phyloP scores from a whole-genome alignment of 2,888 invertebrate genomes.

The Craniophora ligustri region DNA sequence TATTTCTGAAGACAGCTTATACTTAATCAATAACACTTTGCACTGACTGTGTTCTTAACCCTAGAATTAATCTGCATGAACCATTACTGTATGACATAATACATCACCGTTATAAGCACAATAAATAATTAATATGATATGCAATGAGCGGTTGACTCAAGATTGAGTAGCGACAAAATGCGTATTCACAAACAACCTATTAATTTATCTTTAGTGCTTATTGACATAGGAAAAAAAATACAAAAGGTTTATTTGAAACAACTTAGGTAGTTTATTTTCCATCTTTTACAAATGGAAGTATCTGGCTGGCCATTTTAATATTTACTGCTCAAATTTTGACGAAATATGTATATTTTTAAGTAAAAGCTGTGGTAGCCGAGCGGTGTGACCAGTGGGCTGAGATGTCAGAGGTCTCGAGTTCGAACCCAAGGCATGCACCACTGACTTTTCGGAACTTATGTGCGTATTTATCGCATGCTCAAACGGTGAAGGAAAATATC shows the following conservation, averaged over 20 bases:
- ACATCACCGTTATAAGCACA: conserved; percentile 20
- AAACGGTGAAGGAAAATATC: too few species aligned
- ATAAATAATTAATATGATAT: conserved; percentile 38
- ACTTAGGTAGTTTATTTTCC: not conserved
- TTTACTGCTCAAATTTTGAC: too few species aligned
- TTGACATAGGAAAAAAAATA: not conserved
- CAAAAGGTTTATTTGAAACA: conserved; percentile 6
- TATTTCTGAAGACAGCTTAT: not conserved
- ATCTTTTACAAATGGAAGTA: too few species aligned
- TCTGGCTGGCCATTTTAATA: too few species aligned
- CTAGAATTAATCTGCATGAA: conserved; percentile 18
- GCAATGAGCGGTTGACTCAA: conserved; percentile 35
- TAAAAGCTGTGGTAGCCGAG: too few species aligned
- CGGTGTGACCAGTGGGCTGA: too few species aligned
- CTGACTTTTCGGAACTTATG: too few species aligned
- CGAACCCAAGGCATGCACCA: too few species aligned
- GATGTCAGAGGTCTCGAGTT: too few species aligned
- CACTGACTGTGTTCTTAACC: conserved; percentile 20
- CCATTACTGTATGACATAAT: conserved; percentile 49
- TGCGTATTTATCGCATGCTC: too few species aligned
- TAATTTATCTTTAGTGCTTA: conserved; percentile 12
- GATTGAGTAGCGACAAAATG: conserved; percentile 22
- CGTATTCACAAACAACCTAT: conserved; percentile 30
- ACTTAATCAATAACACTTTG: not conserved
- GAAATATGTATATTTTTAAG: too few species aligned